Evolutionary conservation across 2,888 invertebrate species (phyloP).

Genomic region (Hypomecis punctinalis): DNA sequence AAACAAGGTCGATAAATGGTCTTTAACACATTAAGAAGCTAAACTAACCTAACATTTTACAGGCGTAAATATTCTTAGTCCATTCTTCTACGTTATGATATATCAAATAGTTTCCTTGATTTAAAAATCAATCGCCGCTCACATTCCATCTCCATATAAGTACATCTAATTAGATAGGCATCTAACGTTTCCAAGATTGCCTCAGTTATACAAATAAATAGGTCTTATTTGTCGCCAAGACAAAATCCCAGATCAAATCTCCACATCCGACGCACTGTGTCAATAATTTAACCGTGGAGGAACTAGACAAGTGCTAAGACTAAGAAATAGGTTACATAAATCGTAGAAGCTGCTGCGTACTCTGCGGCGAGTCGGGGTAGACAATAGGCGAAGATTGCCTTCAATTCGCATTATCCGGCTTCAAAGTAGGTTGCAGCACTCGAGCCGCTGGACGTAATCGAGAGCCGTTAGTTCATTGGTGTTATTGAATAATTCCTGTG

Average conservation of each 20-base stretch:
- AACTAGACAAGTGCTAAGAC: not conserved
- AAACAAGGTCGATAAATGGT: no score
- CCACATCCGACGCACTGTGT: conserved; percentile 24
- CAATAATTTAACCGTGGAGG: conserved; percentile 8
- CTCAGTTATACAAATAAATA: conserved; percentile 11
- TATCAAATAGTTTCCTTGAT: not conserved
- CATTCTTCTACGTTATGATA: no score
- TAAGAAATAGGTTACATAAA: conserved; percentile 35
- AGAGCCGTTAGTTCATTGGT: conserved; percentile 81
- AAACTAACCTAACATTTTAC: no score
- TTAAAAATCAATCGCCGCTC: not conserved
- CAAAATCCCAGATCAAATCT: conserved; percentile 36
- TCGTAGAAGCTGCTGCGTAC: conserved; percentile 45
- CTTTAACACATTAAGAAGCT: no score
- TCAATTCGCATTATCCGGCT: conserved; percentile 84
- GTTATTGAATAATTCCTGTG: conserved; percentile 82
- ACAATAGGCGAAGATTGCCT: conserved; percentile 76
- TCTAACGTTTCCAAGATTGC: conserved; percentile 4
- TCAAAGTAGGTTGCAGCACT: conserved; percentile 79
- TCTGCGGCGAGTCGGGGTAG: conserved; percentile 58
- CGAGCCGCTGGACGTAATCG: conserved; percentile 74
- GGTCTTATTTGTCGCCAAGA: conserved; percentile 5
- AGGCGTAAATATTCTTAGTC: no score
- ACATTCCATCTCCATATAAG: conserved; percentile 4
- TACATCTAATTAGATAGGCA: conserved; percentile 3